Conservation (phyloP, 2,888 invertebrate genomes). For the Coelopa pilipes region DNA sequence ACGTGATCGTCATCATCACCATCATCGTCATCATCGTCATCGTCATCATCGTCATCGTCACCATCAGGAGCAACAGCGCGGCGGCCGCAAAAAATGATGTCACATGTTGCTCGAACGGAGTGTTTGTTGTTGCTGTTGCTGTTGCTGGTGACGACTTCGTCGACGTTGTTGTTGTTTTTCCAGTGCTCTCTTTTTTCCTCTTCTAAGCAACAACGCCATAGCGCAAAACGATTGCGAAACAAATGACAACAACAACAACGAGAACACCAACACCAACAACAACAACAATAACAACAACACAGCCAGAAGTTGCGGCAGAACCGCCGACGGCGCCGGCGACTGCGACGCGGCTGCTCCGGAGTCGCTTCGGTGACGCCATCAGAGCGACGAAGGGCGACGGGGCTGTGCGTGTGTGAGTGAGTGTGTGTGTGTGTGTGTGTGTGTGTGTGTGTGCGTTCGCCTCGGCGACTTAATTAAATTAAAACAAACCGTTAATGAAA, state of each 20-base stretch:
- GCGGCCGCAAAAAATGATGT: conserved; percentile 33
- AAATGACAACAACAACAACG: conserved; percentile 16
- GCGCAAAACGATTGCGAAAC: conserved; percentile 18
- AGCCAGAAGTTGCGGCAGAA: neutral
- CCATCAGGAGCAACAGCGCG: conserved; percentile 6
- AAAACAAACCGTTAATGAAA: neutral
- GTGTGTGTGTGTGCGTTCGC: neutral
- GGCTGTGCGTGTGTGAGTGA: neutral
- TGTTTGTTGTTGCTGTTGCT: conserved; percentile 1
- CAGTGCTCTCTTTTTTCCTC: too few relatives aligned
- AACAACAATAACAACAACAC: neutral
- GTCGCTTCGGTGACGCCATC: conserved; percentile 8
- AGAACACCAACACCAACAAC: conserved; percentile 12
- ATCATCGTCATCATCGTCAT: neutral
- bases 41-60: too few relatives aligned
- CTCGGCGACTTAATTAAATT: conserved; percentile 1
- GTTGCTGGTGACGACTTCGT: conserved; percentile 1
- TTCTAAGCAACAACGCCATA: neutral
- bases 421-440: conserved; percentile 11
- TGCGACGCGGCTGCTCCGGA: too few relatives aligned
- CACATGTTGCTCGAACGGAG: conserved; percentile 33
- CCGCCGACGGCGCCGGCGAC: too few relatives aligned
- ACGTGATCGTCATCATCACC: too few relatives aligned
- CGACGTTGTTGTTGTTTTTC: too few relatives aligned
- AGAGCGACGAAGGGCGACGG: neutral